These are phyloP conservation scores for Macaria liturata DNA, from an alignment of 2,888 invertebrate genomes.

Conservation along the genomic window DNA sequence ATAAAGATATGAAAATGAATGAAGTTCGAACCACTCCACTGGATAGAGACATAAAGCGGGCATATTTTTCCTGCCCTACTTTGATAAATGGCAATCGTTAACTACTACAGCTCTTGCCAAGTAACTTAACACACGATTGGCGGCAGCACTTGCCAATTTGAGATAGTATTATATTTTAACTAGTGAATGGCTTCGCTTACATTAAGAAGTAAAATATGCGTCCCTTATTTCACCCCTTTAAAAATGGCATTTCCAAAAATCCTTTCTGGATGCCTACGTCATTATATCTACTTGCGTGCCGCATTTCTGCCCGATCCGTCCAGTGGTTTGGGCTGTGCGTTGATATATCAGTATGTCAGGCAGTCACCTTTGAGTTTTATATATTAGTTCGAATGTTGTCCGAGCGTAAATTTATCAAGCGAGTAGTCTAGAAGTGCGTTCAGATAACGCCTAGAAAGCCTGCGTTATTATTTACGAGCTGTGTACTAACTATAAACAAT, in stretches of 20 bases:
- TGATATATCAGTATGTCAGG: too few relatives aligned
- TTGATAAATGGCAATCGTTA: slow-evolving; percentile 45
- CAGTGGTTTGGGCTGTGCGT: too few relatives aligned
- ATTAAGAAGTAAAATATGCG: too few relatives aligned
- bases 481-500: slow-evolving; percentile 31
- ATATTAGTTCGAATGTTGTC: background rate
- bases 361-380: background rate
- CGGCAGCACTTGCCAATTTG: too few relatives aligned
- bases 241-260: too few relatives aligned
- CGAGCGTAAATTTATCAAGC: too few relatives aligned
- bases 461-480: slow-evolving; percentile 44
- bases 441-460: slow-evolving; percentile 46
- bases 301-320: too few relatives aligned
- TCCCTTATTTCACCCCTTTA: too few relatives aligned
- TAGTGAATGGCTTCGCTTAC: too few relatives aligned
- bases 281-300: too few relatives aligned
- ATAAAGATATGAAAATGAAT: slow-evolving; percentile 10
- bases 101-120: background rate
- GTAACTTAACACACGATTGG: background rate
- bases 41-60: slow-evolving; percentile 26
- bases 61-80: slow-evolving; percentile 56
- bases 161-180: background rate
- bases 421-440: slow-evolving; percentile 11
- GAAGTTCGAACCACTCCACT: slow-evolving; percentile 3
- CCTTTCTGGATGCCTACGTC: too few relatives aligned